A percentile compares a stretch with the other conserved stretches of the same genome.
Conservation (phyloP, 2,888 invertebrate species). For the Synanthedon andrenaeformis region DNA sequence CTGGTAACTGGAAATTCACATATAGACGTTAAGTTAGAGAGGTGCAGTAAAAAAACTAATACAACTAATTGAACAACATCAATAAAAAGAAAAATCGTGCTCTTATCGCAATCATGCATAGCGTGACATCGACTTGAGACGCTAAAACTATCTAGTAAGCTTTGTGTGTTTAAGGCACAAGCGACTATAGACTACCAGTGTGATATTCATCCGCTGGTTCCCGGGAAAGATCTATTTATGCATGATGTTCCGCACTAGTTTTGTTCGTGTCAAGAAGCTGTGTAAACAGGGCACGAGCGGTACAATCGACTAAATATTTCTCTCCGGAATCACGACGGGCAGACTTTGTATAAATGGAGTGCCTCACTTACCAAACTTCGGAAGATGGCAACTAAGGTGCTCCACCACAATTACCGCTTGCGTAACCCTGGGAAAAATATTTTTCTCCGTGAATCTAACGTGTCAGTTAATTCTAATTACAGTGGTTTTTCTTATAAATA, state of each 20-base stretch:
- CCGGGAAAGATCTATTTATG: slow-evolving; percentile 70
- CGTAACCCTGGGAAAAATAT: slow-evolving; percentile 72
- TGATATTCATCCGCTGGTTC: slow-evolving; percentile 63
- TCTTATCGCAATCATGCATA: slow-evolving; percentile 66
- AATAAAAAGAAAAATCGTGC: slow-evolving; percentile 37
- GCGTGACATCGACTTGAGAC: slow-evolving; percentile 61
- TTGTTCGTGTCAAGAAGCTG: slow-evolving; percentile 52
- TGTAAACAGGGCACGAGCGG: slow-evolving; percentile 58
- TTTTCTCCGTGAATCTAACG: slow-evolving; percentile 70
- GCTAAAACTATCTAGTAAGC: slow-evolving; percentile 49
- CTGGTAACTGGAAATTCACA: background rate
- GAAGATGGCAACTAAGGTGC: slow-evolving; percentile 70
- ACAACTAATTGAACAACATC: slow-evolving; percentile 1
- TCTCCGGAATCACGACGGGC: slow-evolving; percentile 70
- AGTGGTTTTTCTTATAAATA: slow-evolving; percentile 54
- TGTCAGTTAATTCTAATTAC: slow-evolving; percentile 61
- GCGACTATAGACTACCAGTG: slow-evolving; percentile 60
- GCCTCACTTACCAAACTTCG: slow-evolving; percentile 71
- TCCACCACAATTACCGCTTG: slow-evolving; percentile 71
- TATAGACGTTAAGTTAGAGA: background rate
- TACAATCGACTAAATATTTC: slow-evolving; percentile 70
- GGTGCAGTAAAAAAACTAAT: background rate
- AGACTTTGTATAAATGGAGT: slow-evolving; percentile 67
- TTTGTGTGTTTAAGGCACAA: slow-evolving; percentile 34
- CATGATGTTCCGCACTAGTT: slow-evolving; percentile 62